These are phyloP conservation scores for Tylochromis polylepis DNA, from an alignment of 2,113 vertebrate genomes.

Conservation along the genomic window DNA sequence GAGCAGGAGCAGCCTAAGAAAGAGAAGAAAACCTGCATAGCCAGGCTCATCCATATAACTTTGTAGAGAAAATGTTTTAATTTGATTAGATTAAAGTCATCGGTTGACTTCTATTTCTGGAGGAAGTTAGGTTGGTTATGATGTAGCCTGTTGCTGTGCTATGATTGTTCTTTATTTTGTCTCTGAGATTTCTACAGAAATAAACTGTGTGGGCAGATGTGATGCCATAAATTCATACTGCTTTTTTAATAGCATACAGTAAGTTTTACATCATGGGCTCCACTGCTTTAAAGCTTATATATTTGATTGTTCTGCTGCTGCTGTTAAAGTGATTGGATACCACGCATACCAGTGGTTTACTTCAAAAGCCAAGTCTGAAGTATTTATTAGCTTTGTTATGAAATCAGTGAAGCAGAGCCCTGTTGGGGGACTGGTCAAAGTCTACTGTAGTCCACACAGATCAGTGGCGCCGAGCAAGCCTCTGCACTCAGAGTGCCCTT, in stretches of 20 bases:
- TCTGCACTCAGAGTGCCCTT: not conserved
- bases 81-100: not conserved
- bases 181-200: not conserved
- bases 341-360: not conserved
- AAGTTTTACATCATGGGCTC: not conserved
- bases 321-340: not conserved
- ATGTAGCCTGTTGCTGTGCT: not conserved
- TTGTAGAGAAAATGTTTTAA: not conserved
- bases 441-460: not conserved
- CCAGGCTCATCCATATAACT: not conserved
- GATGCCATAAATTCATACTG: not conserved
- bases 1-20: not conserved
- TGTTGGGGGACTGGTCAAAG: slow-evolving; percentile 14
- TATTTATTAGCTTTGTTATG: not conserved
- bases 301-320: not conserved
- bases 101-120: not conserved
- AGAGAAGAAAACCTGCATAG: not conserved
- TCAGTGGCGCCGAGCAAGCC: not conserved
- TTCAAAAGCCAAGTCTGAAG: not conserved
- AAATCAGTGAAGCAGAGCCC: not conserved
- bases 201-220: not conserved
- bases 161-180: not conserved
- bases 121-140: not conserved
- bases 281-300: not conserved
- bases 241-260: not conserved